Conservation (phyloP, 2,888 invertebrate species). For the Acleris cristana region DNA sequence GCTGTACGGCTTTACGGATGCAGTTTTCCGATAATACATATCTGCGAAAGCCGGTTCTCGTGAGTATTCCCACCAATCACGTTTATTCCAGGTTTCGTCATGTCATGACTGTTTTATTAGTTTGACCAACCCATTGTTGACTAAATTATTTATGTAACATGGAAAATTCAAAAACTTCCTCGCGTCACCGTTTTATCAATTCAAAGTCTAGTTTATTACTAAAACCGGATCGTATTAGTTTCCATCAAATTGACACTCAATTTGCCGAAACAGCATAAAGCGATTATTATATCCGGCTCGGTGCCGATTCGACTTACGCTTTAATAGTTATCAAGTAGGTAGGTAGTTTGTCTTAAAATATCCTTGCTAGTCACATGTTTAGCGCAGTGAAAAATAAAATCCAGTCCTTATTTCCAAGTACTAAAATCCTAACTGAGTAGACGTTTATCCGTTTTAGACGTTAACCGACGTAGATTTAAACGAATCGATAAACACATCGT, state of each 20-base stretch:
- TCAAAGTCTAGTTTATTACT: constrained; percentile 32
- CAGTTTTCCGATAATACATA: neutral
- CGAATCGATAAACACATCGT: constrained; percentile 43
- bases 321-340: constrained; percentile 36
- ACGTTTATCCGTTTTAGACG: no score
- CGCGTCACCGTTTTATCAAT: no score
- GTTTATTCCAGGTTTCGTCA: no score
- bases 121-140: no score
- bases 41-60: neutral
- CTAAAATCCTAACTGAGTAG: neutral
- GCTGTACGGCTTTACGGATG: neutral
- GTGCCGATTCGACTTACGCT: constrained; percentile 46
- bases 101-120: no score
- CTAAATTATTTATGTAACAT: no score
- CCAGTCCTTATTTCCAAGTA: neutral
- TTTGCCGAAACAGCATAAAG: constrained; percentile 54
- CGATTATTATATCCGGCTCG: constrained; percentile 54
- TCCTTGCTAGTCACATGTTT: neutral
- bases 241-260: constrained; percentile 52
- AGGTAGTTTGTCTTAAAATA: constrained; percentile 24
- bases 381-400: neutral
- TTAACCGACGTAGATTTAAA: neutral
- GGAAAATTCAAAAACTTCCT: no score
- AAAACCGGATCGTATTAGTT: constrained; percentile 55
- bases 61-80: no score